phyloP scores from a whole-genome alignment of 1,140 invertebrate genomes.

The Arctopsyche grandis region DNA sequence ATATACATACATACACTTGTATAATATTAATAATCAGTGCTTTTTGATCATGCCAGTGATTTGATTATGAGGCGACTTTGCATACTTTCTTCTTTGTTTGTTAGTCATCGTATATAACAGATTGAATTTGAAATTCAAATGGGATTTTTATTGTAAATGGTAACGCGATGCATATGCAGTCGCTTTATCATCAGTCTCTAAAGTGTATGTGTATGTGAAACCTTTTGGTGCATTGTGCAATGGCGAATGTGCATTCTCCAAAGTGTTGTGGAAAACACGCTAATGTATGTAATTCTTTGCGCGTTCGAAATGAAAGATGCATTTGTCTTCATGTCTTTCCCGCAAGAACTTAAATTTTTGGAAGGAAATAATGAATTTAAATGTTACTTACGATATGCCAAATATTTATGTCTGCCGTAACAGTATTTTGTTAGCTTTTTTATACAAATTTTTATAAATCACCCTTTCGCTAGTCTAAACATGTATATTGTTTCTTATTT shows the following conservation, averaged over 20 bases:
- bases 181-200: not conserved
- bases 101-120: too few relatives aligned
- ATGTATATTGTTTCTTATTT: not conserved
- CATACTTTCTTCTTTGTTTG: not conserved
- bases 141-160: not conserved
- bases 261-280: too few relatives aligned
- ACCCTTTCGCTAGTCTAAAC: conserved; percentile 18
- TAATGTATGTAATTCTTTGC: not conserved
- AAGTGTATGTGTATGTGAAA: too few relatives aligned
- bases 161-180: not conserved
- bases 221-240: too few relatives aligned
- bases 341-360: not conserved
- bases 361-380: not conserved
- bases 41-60: not conserved
- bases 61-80: not conserved
- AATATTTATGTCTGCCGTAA: conserved; percentile 44
- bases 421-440: conserved; percentile 45
- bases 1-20: too few relatives aligned
- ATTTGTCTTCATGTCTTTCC: not conserved
- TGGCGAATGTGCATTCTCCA: too few relatives aligned
- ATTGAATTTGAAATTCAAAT: too few relatives aligned
- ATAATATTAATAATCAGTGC: not conserved
- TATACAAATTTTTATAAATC: conserved; percentile 38
- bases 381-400: conserved; percentile 21
- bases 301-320: not conserved